phyloP scores from a whole-genome alignment of 2,888 invertebrate species.

The Dasypogon diadema region DNA sequence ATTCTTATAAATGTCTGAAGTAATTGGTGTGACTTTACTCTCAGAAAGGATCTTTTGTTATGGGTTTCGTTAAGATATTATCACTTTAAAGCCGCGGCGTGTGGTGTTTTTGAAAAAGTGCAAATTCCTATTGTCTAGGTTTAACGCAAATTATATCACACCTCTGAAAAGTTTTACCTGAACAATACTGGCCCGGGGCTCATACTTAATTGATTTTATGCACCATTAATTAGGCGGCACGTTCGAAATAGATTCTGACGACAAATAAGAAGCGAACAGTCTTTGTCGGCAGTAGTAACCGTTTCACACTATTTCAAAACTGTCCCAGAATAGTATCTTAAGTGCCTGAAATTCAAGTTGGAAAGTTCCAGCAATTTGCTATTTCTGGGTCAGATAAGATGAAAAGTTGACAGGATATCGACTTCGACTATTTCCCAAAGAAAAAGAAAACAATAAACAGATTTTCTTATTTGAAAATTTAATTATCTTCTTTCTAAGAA shows the following conservation, averaged over 20 bases:
- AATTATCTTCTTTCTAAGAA: too few species aligned
- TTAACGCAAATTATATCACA: conserved; percentile 31
- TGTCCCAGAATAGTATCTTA: too few species aligned
- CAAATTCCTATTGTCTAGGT: conserved; percentile 22
- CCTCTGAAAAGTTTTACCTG: neutral
- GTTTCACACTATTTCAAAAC: too few species aligned
- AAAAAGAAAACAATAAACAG: too few species aligned
- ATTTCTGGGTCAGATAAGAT: too few species aligned
- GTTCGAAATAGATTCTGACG: conserved; percentile 5
- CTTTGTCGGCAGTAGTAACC: conserved; percentile 22
- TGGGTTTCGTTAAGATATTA: neutral
- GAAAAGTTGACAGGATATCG: too few species aligned
- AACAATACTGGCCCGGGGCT: conserved; percentile 3
- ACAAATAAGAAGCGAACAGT: neutral
- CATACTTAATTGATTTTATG: conserved; percentile 1
- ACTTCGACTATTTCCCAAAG: too few species aligned
- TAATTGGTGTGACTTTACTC: conserved; percentile 35
- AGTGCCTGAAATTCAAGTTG: too few species aligned
- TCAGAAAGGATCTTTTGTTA: neutral
- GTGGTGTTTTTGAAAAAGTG: conserved; percentile 10
- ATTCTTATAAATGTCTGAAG: conserved; percentile 2
- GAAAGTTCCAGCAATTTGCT: too few species aligned
- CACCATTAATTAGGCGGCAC: conserved; percentile 10
- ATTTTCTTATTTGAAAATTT: too few species aligned
- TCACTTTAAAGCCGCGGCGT: neutral